phyloP scores from a whole-genome alignment of 2,888 invertebrate genomes.

The Drosophila monieri region DNA sequence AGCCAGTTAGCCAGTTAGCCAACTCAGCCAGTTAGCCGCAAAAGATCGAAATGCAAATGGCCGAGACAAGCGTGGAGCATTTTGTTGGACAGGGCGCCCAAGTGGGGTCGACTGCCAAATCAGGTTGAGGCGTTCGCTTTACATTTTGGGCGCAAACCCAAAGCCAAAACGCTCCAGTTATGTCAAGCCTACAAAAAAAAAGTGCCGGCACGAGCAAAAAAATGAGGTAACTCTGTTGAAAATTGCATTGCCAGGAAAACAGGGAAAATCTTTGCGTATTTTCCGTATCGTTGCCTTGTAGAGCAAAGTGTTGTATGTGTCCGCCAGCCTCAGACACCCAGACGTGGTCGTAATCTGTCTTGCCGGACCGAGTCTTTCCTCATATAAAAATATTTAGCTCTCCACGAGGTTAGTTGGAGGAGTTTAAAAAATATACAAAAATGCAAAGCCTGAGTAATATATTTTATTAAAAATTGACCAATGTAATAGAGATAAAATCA shows the following conservation, averaged over 20 bases:
- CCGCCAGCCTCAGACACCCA: conserved; percentile 32
- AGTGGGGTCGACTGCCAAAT: conserved; percentile 56
- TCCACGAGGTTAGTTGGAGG: conserved; percentile 22
- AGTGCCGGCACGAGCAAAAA: conserved; percentile 7
- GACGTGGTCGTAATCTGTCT: conserved; percentile 41
- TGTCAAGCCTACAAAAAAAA: conserved; percentile 58
- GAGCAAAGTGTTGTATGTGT: conserved; percentile 70
- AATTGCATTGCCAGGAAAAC: conserved; percentile 38
- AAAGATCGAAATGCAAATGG: conserved; percentile 79
- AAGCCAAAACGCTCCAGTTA: conserved; percentile 67
- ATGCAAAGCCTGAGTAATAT: neutral
- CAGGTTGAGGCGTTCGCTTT: conserved; percentile 54
- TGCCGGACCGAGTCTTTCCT: conserved; percentile 32
- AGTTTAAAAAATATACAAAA: conserved; percentile 6
- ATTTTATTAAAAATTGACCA: neutral
- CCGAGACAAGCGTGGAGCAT: conserved; percentile 74
- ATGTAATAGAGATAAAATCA: too few relatives aligned
- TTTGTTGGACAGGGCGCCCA: conserved; percentile 65
- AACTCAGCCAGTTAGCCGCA: conserved; percentile 64
- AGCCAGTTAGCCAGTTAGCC: conserved; percentile 67
- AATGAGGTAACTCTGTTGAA: conserved; percentile 63
- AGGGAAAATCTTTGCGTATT: conserved; percentile 46
- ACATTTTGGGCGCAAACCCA: conserved; percentile 13
- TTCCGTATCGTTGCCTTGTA: conserved; percentile 52
- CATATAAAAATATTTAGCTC: conserved; percentile 33